phyloP scores from a whole-genome alignment of 2,113 vertebrate genomes.

The Zosterops pallidus region DNA sequence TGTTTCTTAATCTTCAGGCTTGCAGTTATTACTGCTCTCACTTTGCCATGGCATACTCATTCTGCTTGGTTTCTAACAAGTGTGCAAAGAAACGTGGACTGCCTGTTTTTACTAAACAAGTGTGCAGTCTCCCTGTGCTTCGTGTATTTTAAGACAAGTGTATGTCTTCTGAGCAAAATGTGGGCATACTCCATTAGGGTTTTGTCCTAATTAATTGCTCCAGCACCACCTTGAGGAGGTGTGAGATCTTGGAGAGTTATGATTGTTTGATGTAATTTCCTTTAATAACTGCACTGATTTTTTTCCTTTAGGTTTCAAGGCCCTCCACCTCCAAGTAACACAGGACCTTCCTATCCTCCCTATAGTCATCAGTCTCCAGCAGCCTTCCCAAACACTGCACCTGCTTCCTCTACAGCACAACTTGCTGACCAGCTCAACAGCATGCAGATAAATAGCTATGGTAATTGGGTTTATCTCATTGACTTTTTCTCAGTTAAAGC shows the following conservation, averaged over 20 bases:
- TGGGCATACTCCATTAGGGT: not conserved
- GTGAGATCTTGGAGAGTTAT: not conserved
- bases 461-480: slow-evolving; percentile 61
- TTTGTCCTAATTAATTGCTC: not conserved
- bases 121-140: not conserved
- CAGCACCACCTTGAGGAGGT: not conserved
- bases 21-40: not conserved
- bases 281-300: not conserved
- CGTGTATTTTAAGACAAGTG: not conserved
- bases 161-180: not conserved
- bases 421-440: slow-evolving; percentile 83
- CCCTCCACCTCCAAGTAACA: slow-evolving; percentile 40
- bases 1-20: not conserved
- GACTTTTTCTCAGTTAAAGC: not conserved
- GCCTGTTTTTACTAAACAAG: not conserved
- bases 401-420: slow-evolving; percentile 75
- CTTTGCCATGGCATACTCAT: not conserved
- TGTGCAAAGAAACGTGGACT: not conserved
- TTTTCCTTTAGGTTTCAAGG: slow-evolving; percentile 66
- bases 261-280: not conserved
- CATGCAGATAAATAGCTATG: slow-evolving; percentile 87
- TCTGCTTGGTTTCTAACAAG: not conserved
- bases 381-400: slow-evolving; percentile 70
- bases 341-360: slow-evolving; percentile 45
- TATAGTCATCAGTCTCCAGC: slow-evolving; percentile 70